Evolutionary conservation across 2,113 vertebrate genomes (phyloP).

Genomic region (Menidia beryllina): DNA sequence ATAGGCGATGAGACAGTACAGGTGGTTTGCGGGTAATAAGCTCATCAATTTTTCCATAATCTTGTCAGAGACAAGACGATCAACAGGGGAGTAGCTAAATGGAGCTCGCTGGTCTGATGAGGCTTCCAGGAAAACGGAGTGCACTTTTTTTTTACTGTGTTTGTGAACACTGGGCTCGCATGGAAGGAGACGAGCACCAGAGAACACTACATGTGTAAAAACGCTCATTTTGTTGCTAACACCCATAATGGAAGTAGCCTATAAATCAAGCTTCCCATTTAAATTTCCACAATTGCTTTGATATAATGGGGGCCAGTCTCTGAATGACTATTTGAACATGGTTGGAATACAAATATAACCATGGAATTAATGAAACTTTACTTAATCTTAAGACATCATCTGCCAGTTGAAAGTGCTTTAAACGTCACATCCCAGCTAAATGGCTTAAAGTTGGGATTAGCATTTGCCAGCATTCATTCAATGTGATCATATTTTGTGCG

Average conservation of each 20-base stretch:
- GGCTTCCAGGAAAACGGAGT: conserved; percentile 41
- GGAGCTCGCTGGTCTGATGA: conserved; percentile 32
- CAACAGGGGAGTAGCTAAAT: conserved; percentile 43
- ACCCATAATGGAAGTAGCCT: conserved; percentile 40
- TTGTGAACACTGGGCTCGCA: neutral
- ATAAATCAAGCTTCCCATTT: conserved; percentile 59
- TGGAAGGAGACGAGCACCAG: neutral
- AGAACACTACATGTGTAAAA: conserved; percentile 37
- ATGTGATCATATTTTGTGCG: too few species aligned
- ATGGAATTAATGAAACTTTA: neutral
- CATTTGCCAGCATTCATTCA: too few species aligned
- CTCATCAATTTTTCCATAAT: conserved; percentile 32
- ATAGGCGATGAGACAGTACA: conserved; percentile 1
- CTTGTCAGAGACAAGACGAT: conserved; percentile 48
- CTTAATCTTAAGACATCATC: too few species aligned
- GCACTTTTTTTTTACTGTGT: too few species aligned
- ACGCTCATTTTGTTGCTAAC: conserved; percentile 35
- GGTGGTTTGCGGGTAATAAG: conserved; percentile 3
- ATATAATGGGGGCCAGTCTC: conserved; percentile 37
- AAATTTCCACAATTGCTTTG: conserved; percentile 35
- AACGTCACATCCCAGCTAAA: too few species aligned
- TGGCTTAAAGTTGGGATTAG: too few species aligned
- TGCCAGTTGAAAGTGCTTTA: too few species aligned
- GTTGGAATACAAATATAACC: conserved; percentile 9
- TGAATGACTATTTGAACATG: conserved; percentile 20